phyloP scores from a whole-genome alignment of 2,113 vertebrate species.

The Choloepus hoffmanni region DNA sequence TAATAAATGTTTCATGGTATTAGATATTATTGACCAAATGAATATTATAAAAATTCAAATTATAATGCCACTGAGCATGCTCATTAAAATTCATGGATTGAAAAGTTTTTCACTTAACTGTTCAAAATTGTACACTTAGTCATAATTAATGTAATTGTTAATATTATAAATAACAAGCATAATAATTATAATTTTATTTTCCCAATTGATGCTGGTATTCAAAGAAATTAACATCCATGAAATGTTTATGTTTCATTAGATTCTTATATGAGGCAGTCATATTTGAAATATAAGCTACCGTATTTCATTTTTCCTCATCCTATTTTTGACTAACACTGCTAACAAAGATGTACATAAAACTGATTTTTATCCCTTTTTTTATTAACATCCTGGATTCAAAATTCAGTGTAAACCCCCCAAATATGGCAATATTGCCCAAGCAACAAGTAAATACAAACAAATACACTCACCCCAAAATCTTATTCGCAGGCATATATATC shows the following conservation, averaged over 20 bases:
- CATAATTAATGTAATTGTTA: constrained; percentile 8
- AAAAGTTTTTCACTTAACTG: neutral
- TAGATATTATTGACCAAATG: neutral
- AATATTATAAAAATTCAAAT: neutral
- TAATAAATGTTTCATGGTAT: neutral
- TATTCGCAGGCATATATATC: neutral
- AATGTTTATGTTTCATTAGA: neutral
- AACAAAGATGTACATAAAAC: neutral
- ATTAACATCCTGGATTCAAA: neutral
- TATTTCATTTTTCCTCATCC: neutral
- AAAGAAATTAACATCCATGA: neutral
- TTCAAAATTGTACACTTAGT: neutral
- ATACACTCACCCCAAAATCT: neutral
- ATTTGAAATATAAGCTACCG: neutral
- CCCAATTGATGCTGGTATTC: neutral
- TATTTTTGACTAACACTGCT: neutral
- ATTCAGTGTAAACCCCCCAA: neutral
- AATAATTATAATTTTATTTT: neutral
- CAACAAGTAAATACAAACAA: neutral
- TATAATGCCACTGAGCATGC: constrained; percentile 13
- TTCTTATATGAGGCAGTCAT: neutral
- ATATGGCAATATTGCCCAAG: neutral
- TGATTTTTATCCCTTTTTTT: neutral
- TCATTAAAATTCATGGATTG: neutral
- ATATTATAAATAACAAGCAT: neutral